A percentile compares a stretch with the other conserved stretches of the same genome.
Conservation (phyloP, 2,113 vertebrate species). For the Patagioenas fasciata region DNA sequence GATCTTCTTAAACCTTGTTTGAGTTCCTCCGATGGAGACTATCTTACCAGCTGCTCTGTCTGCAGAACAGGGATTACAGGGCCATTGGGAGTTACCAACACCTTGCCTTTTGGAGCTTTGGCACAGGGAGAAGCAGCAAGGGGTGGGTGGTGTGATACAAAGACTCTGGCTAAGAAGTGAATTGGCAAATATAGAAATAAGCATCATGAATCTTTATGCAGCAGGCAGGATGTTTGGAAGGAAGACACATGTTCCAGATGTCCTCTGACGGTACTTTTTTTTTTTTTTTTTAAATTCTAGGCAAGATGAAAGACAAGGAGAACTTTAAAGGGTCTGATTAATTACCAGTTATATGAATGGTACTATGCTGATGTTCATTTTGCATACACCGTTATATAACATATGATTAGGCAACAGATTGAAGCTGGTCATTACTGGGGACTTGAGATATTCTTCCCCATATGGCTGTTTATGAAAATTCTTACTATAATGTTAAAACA, state of each 20-base stretch:
- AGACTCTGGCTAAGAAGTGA: background rate
- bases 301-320: background rate
- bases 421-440: background rate
- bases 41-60: background rate
- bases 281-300: background rate
- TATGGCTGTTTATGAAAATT: background rate
- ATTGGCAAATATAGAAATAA: background rate
- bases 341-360: background rate
- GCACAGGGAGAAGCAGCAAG: background rate
- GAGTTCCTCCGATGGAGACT: background rate
- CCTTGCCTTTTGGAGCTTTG: background rate
- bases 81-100: background rate
- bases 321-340: background rate
- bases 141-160: background rate
- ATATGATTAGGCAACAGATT: background rate
- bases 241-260: background rate
- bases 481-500: background rate
- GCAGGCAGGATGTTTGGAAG: background rate
- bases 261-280: background rate
- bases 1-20: fast-evolving
- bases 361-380: background rate
- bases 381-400: background rate
- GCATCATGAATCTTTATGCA: background rate
- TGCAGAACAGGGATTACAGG: background rate
- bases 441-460: background rate